Conservation (phyloP, 2,888 invertebrate genomes). For the Cataglyphis livida region DNA sequence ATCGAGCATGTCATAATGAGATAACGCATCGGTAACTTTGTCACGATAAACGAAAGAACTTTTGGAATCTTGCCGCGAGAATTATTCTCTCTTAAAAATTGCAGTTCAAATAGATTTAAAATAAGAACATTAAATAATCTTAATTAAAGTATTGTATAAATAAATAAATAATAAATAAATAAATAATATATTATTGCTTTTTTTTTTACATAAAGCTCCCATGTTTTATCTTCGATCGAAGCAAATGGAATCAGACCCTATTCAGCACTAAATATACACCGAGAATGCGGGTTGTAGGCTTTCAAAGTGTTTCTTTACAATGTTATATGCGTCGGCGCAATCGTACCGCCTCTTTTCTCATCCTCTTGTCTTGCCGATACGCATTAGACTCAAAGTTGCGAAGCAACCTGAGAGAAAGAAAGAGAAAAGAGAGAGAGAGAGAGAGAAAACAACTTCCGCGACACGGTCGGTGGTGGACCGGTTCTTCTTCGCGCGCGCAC, state of each 20-base stretch:
- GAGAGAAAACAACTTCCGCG: slow-evolving; percentile 66
- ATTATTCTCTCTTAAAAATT: slow-evolving; percentile 19
- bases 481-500: slow-evolving; percentile 60
- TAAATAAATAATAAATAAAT: neutral
- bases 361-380: slow-evolving; percentile 19
- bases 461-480: slow-evolving; percentile 70
- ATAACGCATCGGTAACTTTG: slow-evolving; percentile 32
- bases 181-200: neutral
- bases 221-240: neutral
- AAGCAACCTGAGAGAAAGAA: slow-evolving; percentile 42
- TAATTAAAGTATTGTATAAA: neutral
- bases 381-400: slow-evolving; percentile 61
- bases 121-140: slow-evolving; percentile 6
- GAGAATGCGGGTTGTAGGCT: slow-evolving; percentile 15
- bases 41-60: slow-evolving; percentile 24
- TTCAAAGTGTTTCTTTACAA: slow-evolving; percentile 1
- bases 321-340: slow-evolving; percentile 26
- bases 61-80: neutral
- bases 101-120: neutral
- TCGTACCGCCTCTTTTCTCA: neutral
- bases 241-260: neutral
- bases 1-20: slow-evolving; percentile 55
- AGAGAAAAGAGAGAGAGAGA: neutral
- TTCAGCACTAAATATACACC: slow-evolving; percentile 20
- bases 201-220: neutral